phyloP scores from a whole-genome alignment of 2,113 vertebrate species.

The Oreotrochilus melanogaster region DNA sequence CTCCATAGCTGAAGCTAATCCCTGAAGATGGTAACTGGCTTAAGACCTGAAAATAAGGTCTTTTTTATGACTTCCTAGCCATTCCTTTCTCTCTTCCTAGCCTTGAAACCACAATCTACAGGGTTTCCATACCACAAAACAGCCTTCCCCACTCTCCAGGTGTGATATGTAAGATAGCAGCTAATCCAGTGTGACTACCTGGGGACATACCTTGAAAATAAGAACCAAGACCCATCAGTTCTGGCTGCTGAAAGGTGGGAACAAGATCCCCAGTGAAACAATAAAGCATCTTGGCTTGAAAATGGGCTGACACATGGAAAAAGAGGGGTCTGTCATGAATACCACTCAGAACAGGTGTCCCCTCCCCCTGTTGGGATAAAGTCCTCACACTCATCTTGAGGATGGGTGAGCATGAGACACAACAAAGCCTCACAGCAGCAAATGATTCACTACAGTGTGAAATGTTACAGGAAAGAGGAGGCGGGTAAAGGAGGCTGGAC shows the following conservation, averaged over 20 bases:
- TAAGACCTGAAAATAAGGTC: not conserved
- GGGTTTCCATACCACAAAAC: not conserved
- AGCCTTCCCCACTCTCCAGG: not conserved
- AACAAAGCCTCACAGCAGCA: not conserved
- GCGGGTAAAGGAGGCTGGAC: not conserved
- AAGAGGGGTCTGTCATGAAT: not conserved
- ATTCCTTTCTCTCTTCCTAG: not conserved
- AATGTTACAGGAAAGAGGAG: not conserved
- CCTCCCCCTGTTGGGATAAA: not conserved
- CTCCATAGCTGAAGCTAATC: not conserved
- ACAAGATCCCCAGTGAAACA: not conserved
- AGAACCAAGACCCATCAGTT: not conserved
- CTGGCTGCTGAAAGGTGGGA: not conserved
- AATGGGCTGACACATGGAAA: not conserved
- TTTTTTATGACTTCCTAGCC: not conserved
- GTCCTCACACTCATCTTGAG: not conserved
- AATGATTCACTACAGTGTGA: not conserved
- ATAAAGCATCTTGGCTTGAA: not conserved
- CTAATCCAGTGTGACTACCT: rapidly evolving
- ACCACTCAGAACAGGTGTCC: not conserved
- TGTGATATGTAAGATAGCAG: not conserved
- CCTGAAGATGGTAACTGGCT: not conserved
- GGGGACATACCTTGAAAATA: not conserved
- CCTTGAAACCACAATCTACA: rapidly evolving
- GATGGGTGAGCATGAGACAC: not conserved